These are phyloP conservation scores for Palaemon carinicauda DNA, from an alignment of 1,140 invertebrate genomes.

Conservation along the genomic window DNA sequence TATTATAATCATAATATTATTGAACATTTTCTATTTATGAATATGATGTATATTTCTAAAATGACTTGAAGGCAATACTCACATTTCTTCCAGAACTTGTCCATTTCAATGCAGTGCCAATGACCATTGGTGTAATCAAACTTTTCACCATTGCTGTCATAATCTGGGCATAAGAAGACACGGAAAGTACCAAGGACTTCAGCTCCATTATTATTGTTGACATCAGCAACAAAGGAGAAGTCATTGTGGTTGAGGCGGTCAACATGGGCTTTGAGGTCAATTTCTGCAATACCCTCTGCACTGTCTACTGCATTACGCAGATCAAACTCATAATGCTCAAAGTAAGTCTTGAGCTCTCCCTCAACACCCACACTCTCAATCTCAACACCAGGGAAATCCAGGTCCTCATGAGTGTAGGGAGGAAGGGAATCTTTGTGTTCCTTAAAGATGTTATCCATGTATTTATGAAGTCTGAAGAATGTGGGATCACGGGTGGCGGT, in stretches of 20 bases:
- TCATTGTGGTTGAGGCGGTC: slow-evolving; percentile 71
- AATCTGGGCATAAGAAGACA: slow-evolving; percentile 77
- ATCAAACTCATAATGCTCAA: slow-evolving; percentile 75
- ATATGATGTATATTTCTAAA: no score
- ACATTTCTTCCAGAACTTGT: slow-evolving; percentile 69
- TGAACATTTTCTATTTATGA: no score
- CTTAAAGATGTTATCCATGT: slow-evolving; percentile 69
- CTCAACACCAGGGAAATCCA: slow-evolving; percentile 72
- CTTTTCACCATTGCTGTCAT: slow-evolving; percentile 70
- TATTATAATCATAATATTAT: no score
- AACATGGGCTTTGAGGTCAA: slow-evolving; percentile 67
- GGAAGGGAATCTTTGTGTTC: slow-evolving; percentile 63
- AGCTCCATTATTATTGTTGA: slow-evolving; percentile 70
- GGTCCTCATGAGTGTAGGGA: slow-evolving; percentile 62
- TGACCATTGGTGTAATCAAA: slow-evolving; percentile 71
- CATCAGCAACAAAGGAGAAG: slow-evolving; percentile 72
- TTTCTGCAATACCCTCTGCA: slow-evolving; percentile 40
- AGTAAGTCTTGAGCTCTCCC: slow-evolving; percentile 75
- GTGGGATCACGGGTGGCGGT: slow-evolving; percentile 74
- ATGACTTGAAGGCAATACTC: neutral
- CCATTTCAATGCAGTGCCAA: slow-evolving; percentile 73
- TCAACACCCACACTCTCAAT: slow-evolving; percentile 73
- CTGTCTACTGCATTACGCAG: slow-evolving; percentile 72
- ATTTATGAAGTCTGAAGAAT: slow-evolving; percentile 74
- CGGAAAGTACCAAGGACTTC: slow-evolving; percentile 64